phyloP scores from a whole-genome alignment of 2,797 vertebrate genomes.

The Tapirus indicus region DNA sequence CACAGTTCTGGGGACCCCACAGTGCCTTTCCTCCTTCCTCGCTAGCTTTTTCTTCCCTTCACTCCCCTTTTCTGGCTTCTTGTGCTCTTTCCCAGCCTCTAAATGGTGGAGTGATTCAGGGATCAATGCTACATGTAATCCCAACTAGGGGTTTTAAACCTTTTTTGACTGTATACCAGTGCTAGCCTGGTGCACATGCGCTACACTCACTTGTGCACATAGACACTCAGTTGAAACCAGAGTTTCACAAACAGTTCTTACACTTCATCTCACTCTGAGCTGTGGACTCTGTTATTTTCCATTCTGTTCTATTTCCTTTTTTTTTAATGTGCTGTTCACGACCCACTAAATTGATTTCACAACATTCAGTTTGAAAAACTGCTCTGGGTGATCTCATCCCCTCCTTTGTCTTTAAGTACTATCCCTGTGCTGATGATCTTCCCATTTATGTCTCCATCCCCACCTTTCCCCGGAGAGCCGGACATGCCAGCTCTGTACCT shows the following conservation, averaged over 20 bases:
- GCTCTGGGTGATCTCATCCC: constrained; percentile 1
- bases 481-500: background rate
- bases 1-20: background rate
- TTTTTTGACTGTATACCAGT: background rate
- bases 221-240: background rate
- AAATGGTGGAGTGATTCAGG: background rate
- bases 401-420: constrained; percentile 5
- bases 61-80: background rate
- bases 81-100: background rate
- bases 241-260: constrained; percentile 21
- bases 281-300: constrained; percentile 38
- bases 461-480: background rate
- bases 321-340: constrained; percentile 17
- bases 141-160: background rate
- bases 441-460: background rate
- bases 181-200: background rate
- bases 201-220: background rate
- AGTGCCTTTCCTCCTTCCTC: background rate
- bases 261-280: background rate
- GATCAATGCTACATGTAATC: background rate
- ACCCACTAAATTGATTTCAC: constrained; percentile 67
- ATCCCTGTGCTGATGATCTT: background rate
- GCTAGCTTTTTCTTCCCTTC: background rate
- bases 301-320: constrained; percentile 8
- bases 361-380: constrained; percentile 50